A percentile compares a stretch with the other conserved stretches of the same genome.
Evolutionary conservation across 1,140 invertebrate genomes (phyloP).

Genomic region (Anastatus disparis): DNA sequence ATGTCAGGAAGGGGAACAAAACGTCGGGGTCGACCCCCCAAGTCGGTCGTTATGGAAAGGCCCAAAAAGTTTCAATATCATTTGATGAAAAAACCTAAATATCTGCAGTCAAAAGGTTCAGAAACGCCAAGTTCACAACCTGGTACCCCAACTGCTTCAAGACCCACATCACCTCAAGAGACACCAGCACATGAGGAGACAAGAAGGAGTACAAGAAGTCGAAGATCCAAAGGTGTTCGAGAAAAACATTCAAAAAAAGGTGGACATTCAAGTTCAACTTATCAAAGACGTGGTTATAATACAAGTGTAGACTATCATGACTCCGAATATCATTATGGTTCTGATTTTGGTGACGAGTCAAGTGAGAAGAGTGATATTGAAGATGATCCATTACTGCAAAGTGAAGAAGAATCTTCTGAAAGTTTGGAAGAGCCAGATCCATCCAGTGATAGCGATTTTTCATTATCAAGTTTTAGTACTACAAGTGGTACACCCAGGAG

Average conservation of each 20-base stretch:
- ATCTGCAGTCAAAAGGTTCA: constrained; percentile 77
- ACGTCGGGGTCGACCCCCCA: constrained; percentile 87
- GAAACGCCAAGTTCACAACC: constrained; percentile 73
- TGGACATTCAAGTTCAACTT: constrained; percentile 69
- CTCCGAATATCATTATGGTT: constrained; percentile 90
- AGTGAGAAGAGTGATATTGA: constrained; percentile 82
- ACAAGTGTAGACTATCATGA: constrained; percentile 80
- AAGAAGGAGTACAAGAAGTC: constrained; percentile 71
- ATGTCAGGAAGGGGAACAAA: constrained; percentile 85
- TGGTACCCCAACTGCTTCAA: constrained; percentile 81
- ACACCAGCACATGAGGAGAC: constrained; percentile 73
- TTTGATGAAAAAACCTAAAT: constrained; percentile 92
- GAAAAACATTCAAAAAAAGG: constrained; percentile 71
- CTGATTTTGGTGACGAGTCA: constrained; percentile 87
- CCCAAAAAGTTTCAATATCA: constrained; percentile 87
- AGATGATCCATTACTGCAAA: constrained; percentile 74
- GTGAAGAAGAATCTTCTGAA: constrained; percentile 74
- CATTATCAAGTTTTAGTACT: constrained; percentile 80
- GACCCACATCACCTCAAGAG: constrained; percentile 78
- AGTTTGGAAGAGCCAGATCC: constrained; percentile 73
- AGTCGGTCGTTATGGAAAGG: constrained; percentile 84
- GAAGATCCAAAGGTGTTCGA: constrained; percentile 57
- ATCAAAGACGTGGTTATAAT: constrained; percentile 78
- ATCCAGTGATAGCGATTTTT: constrained; percentile 86
- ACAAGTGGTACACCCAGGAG: constrained; percentile 74